Base-by-base conservation (phyloP, 2,888 invertebrate genomes). In the Pyrrhosoma nymphula region DNA sequence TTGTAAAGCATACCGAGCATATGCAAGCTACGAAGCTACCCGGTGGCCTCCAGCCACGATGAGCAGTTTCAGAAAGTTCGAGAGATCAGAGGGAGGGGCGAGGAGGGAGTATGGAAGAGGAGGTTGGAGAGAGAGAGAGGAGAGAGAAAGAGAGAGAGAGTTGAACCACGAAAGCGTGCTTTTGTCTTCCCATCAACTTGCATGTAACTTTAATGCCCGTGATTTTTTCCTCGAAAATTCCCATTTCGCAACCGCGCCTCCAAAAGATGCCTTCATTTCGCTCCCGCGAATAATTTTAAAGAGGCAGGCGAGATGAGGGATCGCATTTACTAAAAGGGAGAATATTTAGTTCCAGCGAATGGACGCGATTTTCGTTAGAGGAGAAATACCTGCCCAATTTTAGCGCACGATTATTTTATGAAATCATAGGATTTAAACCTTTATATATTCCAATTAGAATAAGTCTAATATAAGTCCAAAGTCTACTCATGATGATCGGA, bases 31-130 rank as follows among this genome's bases (percentile, higher is more conserved):
- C 82, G n/a, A n/a, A 56, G 56, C 30, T 35, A 82, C 82, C 82
- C 82, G 82, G 35, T 35, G 35, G 26, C 82, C 82, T 18, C 82
- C 30, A 18, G 30, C 82, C 30, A 82, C 82, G 82, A 82, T 82
- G 82, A 82, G 82, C 82, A 82, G 82, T 82, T 82, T 82, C 82
- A 82, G 82, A 82, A 82, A 82, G 82, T 82, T 82, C 35, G 82
- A 35, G 69, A n/a, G 26, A 26, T 26, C n/a, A 69, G n/a, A n/a
- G 6, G 69, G 69, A 4, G 30, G 2, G 35, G 26, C 47, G 2
- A 26, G 26, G 69, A 69, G 69, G 26, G 12, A 60, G 60, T 0
- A 14, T 2, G 60, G 47, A 8, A 8, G 47, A 8, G 8, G 47
- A 8, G 8, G 47, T 3, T 14, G 60, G n/a, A 23, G 69, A 69